Evolutionary conservation across 2,113 vertebrate species (phyloP).

Genomic region (Phyllostomus hastatus): DNA sequence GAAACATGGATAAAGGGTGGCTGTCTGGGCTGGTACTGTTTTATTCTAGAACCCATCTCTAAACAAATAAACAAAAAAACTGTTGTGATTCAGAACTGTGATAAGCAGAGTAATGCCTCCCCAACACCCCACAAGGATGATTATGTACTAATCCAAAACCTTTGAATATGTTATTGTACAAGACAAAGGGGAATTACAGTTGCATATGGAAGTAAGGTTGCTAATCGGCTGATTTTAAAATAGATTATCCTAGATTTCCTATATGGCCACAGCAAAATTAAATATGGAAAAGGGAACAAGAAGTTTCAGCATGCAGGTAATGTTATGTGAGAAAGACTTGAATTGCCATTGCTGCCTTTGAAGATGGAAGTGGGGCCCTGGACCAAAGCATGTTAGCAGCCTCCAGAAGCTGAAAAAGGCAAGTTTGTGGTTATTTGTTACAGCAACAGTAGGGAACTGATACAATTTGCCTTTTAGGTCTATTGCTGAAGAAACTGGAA

Average conservation of each 20-base stretch:
- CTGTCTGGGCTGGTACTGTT: not conserved
- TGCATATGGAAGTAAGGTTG: not conserved
- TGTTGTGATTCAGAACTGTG: not conserved
- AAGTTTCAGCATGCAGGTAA: not conserved
- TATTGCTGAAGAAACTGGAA: not conserved
- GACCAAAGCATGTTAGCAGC: not conserved
- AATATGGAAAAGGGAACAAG: not conserved
- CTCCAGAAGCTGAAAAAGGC: not conserved
- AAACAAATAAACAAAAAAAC: not conserved
- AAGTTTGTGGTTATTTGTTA: not conserved
- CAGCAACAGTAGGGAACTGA: not conserved
- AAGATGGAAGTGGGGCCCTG: not conserved
- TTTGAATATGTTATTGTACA: not conserved
- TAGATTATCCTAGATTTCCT: not conserved
- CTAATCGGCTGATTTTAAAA: not conserved
- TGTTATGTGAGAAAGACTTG: not conserved
- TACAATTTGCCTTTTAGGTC: not conserved
- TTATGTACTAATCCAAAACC: not conserved
- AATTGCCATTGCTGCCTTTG: not conserved
- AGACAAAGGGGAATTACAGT: not conserved
- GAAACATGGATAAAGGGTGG: not conserved
- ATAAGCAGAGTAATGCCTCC: not conserved
- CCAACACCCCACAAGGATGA: not conserved
- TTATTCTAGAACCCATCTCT: slow-evolving; percentile 21
- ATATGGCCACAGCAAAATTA: not conserved